Conservation (phyloP, 2,888 invertebrate species). For the Ceramica pisi region DNA sequence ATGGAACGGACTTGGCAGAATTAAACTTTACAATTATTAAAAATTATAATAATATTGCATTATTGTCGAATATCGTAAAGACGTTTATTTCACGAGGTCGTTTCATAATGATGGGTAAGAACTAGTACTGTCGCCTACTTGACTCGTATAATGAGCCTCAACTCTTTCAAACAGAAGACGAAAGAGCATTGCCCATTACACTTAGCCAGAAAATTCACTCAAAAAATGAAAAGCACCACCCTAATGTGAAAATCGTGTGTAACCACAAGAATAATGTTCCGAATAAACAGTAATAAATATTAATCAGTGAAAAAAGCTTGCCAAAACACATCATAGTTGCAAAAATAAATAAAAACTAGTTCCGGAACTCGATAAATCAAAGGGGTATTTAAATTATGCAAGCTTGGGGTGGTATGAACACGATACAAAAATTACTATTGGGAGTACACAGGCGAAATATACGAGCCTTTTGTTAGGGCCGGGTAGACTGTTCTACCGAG, state of each 20-base stretch:
- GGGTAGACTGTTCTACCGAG: constrained; percentile 4
- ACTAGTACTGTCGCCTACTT: no score
- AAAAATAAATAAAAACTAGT: constrained; percentile 54
- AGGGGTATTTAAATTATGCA: constrained; percentile 78
- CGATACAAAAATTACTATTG: constrained; percentile 72
- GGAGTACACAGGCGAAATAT: constrained; percentile 57
- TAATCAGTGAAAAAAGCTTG: constrained; percentile 48
- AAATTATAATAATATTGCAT: no score
- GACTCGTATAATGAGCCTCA: no score
- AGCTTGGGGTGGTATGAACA: constrained; percentile 63
- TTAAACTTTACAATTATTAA: no score
- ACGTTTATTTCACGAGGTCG: no score
- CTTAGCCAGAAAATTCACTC: not conserved
- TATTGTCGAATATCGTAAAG: no score
- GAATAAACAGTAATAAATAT: constrained; percentile 55
- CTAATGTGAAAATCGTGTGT: constrained; percentile 46
- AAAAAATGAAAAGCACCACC: not conserved
- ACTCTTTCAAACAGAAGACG: no score
- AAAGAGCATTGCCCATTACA: not conserved
- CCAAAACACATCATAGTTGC: constrained; percentile 56
- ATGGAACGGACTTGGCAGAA: no score
- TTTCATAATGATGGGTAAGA: no score
- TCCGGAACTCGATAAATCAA: constrained; percentile 74
- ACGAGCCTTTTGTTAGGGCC: constrained; percentile 32
- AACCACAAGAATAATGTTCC: constrained; percentile 44